Evolutionary conservation across 2,888 invertebrate species (phyloP).

Genomic region (Baccha elongata): DNA sequence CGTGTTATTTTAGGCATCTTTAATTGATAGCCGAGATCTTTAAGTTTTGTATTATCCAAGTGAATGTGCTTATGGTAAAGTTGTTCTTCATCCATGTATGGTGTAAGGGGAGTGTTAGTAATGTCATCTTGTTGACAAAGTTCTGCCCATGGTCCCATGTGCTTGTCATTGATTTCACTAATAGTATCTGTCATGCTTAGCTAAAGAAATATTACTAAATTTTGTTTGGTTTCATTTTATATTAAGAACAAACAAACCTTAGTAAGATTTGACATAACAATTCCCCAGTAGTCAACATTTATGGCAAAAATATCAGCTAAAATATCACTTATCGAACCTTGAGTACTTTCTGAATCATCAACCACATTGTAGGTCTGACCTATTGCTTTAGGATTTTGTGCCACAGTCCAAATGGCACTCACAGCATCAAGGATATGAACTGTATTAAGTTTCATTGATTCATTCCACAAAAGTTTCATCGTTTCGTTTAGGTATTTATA

Average conservation of each 20-base stretch:
- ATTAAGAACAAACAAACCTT: conserved; percentile 84
- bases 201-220: conserved; percentile 81
- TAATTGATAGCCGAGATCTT: conserved; percentile 85
- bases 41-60: conserved; percentile 88
- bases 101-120: conserved; percentile 93
- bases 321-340: conserved; percentile 91
- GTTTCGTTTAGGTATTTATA: conserved; percentile 94
- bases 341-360: conserved; percentile 91
- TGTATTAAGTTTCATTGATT: conserved; percentile 92
- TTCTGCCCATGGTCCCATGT: conserved; percentile 95
- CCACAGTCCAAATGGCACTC: conserved; percentile 90
- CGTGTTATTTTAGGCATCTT: conserved; percentile 86
- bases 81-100: conserved; percentile 92
- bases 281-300: conserved; percentile 93
- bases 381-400: conserved; percentile 83
- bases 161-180: conserved; percentile 96
- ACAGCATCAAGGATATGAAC: conserved; percentile 94
- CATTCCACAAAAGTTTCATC: conserved; percentile 96
- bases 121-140: conserved; percentile 90
- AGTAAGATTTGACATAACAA: conserved; percentile 90
- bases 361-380: conserved; percentile 91
- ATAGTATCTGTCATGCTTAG: conserved; percentile 90
- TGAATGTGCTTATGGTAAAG: conserved; percentile 91
- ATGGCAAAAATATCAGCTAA: conserved; percentile 93
- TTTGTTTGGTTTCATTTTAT: background rate